phyloP scores from a whole-genome alignment of 2,888 invertebrate species.

The Nebria salina region DNA sequence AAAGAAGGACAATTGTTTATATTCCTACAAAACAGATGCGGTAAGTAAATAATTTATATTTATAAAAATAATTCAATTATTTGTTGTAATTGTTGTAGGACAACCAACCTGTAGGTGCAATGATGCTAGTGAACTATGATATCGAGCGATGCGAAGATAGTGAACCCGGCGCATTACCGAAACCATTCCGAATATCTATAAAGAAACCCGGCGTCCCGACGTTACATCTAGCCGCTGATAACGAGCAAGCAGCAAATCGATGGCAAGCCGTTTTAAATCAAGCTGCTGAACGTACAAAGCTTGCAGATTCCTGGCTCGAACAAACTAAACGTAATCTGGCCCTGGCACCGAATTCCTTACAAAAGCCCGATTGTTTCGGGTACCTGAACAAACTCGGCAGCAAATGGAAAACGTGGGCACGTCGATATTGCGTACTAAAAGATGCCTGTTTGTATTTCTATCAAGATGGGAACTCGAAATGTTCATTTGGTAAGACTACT shows the following conservation, averaged over 20 bases:
- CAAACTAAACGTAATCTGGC: slow-evolving; percentile 83
- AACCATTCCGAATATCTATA: slow-evolving; percentile 61
- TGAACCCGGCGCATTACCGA: slow-evolving; percentile 72
- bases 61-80: not conserved
- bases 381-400: slow-evolving; percentile 87
- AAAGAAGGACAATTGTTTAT: slow-evolving; percentile 91
- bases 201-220: slow-evolving; percentile 76
- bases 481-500: slow-evolving; percentile 80
- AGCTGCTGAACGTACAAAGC: slow-evolving; percentile 71
- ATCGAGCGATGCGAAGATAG: slow-evolving; percentile 69
- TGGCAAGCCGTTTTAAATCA: slow-evolving; percentile 83
- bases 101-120: slow-evolving; percentile 88
- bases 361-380: slow-evolving; percentile 92
- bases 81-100: slow-evolving; percentile 66
- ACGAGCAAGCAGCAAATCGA: slow-evolving; percentile 74
- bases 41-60: slow-evolving; percentile 68
- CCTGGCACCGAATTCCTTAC: slow-evolving; percentile 80
- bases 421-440: slow-evolving; percentile 92
- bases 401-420: slow-evolving; percentile 89
- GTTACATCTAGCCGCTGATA: slow-evolving; percentile 83
- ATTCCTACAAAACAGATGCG: slow-evolving; percentile 92
- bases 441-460: slow-evolving; percentile 96
- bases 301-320: slow-evolving; percentile 74
- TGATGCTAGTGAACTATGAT: slow-evolving; percentile 85
- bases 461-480: slow-evolving; percentile 85